Conservation (phyloP, 2,888 invertebrate genomes). For the Macaria liturata region DNA sequence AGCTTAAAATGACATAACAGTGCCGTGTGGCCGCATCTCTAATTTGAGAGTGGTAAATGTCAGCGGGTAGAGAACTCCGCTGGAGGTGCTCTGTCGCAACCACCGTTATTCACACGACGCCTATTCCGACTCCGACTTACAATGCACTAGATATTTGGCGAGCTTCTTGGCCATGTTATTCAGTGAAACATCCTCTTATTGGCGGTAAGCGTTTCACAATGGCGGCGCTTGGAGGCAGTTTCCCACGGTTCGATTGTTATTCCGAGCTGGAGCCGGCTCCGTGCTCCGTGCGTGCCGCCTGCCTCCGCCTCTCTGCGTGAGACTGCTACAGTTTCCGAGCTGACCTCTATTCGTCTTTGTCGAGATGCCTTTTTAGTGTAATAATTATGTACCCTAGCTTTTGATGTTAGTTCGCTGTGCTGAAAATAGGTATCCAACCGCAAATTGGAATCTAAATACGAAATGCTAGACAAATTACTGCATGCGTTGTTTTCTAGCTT, state of each 20-base stretch:
- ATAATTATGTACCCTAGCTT: no score
- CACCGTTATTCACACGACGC: constrained; percentile 66
- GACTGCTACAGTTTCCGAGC: constrained; percentile 57
- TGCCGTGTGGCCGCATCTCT: constrained; percentile 42
- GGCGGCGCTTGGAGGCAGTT: constrained; percentile 60
- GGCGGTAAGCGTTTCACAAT: constrained; percentile 64
- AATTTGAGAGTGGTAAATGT: constrained; percentile 51
- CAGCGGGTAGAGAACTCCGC: constrained; percentile 41
- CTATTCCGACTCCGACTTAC: constrained; percentile 51
- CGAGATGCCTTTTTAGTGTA: neutral
- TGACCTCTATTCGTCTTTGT: constrained; percentile 29
- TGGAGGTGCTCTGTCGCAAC: constrained; percentile 53
- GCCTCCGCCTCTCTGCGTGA: constrained; percentile 46
- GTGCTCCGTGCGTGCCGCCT: constrained; percentile 57
- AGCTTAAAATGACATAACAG: constrained; percentile 41
- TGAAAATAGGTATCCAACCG: no score
- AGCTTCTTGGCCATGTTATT: constrained; percentile 37
- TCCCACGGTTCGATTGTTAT: constrained; percentile 79
- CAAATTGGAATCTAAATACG: no score
- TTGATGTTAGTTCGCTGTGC: no score
- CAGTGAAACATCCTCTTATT: constrained; percentile 52
- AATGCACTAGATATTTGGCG: constrained; percentile 32
- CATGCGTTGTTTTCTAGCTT: no score
- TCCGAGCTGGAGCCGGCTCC: constrained; percentile 58
- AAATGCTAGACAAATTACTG: no score